Conservation (phyloP, 2,113 vertebrate genomes). For the Tragelaphus scriptus region DNA sequence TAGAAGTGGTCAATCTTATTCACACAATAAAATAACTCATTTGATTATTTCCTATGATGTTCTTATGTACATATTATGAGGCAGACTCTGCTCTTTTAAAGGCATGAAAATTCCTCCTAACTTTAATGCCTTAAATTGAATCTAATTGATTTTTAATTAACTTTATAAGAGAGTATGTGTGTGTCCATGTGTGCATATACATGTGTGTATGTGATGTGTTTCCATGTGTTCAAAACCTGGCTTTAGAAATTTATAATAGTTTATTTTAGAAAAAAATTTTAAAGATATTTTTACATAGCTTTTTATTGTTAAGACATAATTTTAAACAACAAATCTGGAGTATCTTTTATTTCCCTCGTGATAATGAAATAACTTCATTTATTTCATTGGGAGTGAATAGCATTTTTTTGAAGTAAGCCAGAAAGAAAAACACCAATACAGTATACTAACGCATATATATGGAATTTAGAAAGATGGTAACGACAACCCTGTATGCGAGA, state of each 20-base stretch:
- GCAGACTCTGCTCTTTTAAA: slow-evolving; percentile 14
- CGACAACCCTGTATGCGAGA: no score
- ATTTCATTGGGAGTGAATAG: not conserved
- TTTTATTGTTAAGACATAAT: not conserved
- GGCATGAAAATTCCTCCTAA: not conserved
- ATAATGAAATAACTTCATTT: not conserved
- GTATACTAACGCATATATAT: no score
- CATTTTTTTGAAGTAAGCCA: not conserved
- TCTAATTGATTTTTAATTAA: not conserved
- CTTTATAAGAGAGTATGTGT: not conserved
- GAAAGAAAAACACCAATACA: no score
- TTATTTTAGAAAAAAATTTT: not conserved
- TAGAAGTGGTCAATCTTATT: slow-evolving; percentile 56
- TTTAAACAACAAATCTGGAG: not conserved
- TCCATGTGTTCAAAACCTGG: not conserved
- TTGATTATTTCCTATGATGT: slow-evolving; percentile 35
- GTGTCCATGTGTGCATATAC: not conserved
- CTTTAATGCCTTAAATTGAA: not conserved
- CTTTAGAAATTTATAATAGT: not conserved
- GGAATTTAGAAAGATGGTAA: no score
- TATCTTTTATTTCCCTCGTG: not conserved
- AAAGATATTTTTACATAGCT: not conserved
- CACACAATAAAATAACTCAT: slow-evolving; percentile 52
- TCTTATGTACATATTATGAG: not conserved
- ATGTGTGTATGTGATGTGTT: not conserved